These are phyloP conservation scores for Mactra quadrangularis DNA, from an alignment of 1,140 invertebrate genomes.

Conservation along the genomic window DNA sequence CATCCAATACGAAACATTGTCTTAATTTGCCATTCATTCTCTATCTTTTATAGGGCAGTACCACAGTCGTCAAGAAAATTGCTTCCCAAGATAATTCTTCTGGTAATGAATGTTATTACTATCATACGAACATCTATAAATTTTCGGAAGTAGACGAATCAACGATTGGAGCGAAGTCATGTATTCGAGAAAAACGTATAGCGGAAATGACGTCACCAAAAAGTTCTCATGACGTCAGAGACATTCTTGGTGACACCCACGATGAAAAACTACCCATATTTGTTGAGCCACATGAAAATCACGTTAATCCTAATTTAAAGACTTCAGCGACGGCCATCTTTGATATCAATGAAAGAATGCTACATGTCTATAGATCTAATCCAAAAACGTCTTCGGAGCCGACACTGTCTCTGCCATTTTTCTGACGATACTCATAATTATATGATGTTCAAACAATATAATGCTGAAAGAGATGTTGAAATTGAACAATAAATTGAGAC, in stretches of 20 bases:
- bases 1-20: no score
- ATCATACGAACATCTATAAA: slow-evolving; percentile 5
- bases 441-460: no score
- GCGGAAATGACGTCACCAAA: neutral
- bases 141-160: neutral
- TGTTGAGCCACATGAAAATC: neutral
- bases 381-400: neutral
- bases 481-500: no score
- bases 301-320: neutral
- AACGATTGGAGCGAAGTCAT: neutral
- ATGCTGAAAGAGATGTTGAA: no score
- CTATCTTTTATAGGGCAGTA: neutral
- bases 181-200: neutral
- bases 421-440: no score
- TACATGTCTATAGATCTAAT: neutral
- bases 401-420: neutral
- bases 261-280: neutral
- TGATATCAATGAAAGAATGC: neutral
- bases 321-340: slow-evolving; percentile 8
- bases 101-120: neutral
- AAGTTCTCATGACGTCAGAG: slow-evolving; percentile 8
- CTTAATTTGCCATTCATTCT: no score
- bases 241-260: neutral
- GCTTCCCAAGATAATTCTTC: neutral
- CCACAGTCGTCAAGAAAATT: neutral